phyloP scores from a whole-genome alignment of 1,140 invertebrate genomes.

The Drosophila ironensis region DNA sequence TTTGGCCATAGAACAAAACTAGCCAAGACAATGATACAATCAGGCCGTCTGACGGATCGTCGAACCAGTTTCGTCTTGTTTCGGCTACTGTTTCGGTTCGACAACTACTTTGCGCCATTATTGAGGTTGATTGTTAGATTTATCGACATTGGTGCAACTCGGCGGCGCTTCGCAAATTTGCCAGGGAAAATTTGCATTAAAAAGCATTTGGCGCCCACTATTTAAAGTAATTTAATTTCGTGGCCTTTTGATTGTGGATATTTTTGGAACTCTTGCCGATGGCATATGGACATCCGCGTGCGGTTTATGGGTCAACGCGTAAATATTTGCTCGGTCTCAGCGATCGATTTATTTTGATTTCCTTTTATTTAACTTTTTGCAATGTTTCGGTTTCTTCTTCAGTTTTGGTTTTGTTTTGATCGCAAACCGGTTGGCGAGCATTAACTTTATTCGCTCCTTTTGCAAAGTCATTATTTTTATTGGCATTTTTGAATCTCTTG shows the following conservation, averaged over 20 bases:
- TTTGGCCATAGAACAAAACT: conserved; percentile 2
- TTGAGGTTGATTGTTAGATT: conserved; percentile 71
- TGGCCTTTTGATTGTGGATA: conserved; percentile 12
- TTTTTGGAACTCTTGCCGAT: conserved; percentile 13
- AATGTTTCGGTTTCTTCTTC: conserved; percentile 52
- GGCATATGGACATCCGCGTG: conserved; percentile 50
- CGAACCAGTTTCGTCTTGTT: conserved; percentile 14
- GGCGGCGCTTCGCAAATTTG: conserved; percentile 30
- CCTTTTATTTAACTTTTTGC: conserved; percentile 41
- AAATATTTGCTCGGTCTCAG: conserved; percentile 45
- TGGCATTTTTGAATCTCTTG: conserved; percentile 44
- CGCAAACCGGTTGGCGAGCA: conserved; percentile 61
- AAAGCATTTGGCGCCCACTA: conserved; percentile 62
- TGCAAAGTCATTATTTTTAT: conserved; percentile 64
- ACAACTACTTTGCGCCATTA: conserved; percentile 9
- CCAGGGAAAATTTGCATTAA: conserved; percentile 59
- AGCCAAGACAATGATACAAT: neutral
- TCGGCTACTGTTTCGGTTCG: conserved; percentile 3
- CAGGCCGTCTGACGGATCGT: neutral
- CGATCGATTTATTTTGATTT: conserved; percentile 45
- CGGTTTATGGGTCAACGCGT: conserved; percentile 69
- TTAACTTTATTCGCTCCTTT: conserved; percentile 49
- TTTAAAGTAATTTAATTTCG: conserved; percentile 43
- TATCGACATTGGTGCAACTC: conserved; percentile 63
- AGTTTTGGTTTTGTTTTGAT: conserved; percentile 67